phyloP scores from a whole-genome alignment of 1,140 invertebrate species.

The Pomphorhynchus laevis region DNA sequence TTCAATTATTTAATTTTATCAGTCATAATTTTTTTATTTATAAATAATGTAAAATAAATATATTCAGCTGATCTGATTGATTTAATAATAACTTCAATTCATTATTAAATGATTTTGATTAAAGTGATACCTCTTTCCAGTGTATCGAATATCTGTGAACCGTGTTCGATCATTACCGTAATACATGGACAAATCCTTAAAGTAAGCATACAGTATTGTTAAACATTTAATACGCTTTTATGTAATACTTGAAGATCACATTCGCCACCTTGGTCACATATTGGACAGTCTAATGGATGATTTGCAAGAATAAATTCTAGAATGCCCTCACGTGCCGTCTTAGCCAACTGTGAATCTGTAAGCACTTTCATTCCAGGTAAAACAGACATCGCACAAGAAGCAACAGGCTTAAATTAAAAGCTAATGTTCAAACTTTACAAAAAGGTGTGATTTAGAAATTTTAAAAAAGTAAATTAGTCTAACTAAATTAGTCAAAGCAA shows the following conservation, averaged over 20 bases:
- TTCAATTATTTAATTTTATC: too few relatives aligned
- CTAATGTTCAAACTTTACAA: slow-evolving; percentile 9
- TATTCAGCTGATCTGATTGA: too few relatives aligned
- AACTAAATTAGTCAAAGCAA: too few relatives aligned
- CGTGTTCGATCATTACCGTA: slow-evolving; percentile 77
- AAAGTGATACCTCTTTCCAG: slow-evolving; percentile 56
- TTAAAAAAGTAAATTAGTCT: too few relatives aligned
- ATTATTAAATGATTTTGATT: slow-evolving; percentile 10
- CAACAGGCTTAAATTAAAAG: slow-evolving; percentile 43
- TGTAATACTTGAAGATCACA: slow-evolving; percentile 39
- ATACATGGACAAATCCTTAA: slow-evolving; percentile 85
- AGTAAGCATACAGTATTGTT: neutral
- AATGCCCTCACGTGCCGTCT: slow-evolving; percentile 54
- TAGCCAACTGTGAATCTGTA: slow-evolving; percentile 71
- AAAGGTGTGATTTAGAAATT: too few relatives aligned
- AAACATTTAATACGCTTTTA: neutral
- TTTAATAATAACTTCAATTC: neutral
- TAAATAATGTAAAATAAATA: too few relatives aligned
- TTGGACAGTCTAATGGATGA: slow-evolving; percentile 90
- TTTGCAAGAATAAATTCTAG: slow-evolving; percentile 97
- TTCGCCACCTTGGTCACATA: slow-evolving; percentile 95
- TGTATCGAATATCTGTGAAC: slow-evolving; percentile 60
- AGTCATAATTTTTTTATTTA: too few relatives aligned
- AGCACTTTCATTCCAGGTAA: slow-evolving; percentile 91
- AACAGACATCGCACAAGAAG: slow-evolving; percentile 95